Evolutionary conservation across 1,140 invertebrate genomes (phyloP).

Genomic region (Vanessa atalanta): DNA sequence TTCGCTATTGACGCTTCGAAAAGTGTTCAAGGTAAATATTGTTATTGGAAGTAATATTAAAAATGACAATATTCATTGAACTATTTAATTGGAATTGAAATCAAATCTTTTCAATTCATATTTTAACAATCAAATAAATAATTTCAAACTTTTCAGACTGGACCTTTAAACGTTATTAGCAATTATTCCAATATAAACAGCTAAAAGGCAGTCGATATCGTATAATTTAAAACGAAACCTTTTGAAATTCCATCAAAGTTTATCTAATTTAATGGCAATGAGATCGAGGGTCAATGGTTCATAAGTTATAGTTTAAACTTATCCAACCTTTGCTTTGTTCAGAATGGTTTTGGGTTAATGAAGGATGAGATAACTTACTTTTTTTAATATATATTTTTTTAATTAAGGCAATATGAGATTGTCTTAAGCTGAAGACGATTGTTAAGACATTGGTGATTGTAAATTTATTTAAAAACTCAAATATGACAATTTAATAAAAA

Average conservation of each 20-base stretch:
- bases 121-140: background rate
- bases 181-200: conserved; percentile 13
- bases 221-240: conserved; percentile 5
- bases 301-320: conserved; percentile 17
- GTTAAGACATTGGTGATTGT: too few species aligned
- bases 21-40: background rate
- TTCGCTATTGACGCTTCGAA: background rate
- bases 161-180: conserved; percentile 1
- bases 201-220: background rate
- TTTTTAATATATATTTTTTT: too few species aligned
- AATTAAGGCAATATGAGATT: too few species aligned
- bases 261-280: conserved; percentile 21
- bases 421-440: too few species aligned
- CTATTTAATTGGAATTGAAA: background rate
- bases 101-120: background rate
- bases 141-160: conserved; percentile 16
- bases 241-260: conserved; percentile 30
- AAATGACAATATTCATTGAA: background rate
- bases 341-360: background rate
- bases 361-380: too few species aligned
- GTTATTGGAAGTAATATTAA: background rate
- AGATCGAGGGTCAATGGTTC: conserved; percentile 8
- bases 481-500: too few species aligned
- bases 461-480: too few species aligned
- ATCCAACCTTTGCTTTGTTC: conserved; percentile 17